phyloP scores from a whole-genome alignment of 2,888 invertebrate species.

The Macaria notata region DNA sequence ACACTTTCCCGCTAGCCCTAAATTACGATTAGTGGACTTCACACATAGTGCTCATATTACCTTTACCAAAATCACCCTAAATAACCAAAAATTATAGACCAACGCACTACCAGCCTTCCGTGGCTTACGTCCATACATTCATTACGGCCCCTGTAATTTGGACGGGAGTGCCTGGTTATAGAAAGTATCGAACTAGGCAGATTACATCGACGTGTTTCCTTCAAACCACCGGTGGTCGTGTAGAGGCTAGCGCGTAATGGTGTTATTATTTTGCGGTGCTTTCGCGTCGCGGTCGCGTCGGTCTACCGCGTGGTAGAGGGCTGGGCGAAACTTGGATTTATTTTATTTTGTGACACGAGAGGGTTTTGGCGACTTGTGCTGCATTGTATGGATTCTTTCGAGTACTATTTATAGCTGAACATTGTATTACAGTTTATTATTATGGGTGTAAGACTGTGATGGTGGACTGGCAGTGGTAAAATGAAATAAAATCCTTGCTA shows the following conservation, averaged over 20 bases:
- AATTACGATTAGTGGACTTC: slow-evolving; percentile 4
- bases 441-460: no score
- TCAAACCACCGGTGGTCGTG: slow-evolving; percentile 33
- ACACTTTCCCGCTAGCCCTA: neutral
- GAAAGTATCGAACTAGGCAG: slow-evolving; percentile 28
- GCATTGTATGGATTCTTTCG: slow-evolving; percentile 24
- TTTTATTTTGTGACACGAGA: slow-evolving; percentile 31
- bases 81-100: slow-evolving; percentile 20
- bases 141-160: slow-evolving; percentile 31
- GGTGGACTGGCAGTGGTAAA: no score
- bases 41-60: slow-evolving; percentile 15
- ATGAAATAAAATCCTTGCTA: no score
- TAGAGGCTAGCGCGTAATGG: slow-evolving; percentile 38
- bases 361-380: slow-evolving; percentile 31
- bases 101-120: slow-evolving; percentile 16
- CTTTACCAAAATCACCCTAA: slow-evolving; percentile 15
- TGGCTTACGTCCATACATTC: slow-evolving; percentile 26
- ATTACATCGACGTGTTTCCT: slow-evolving; percentile 40
- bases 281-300: slow-evolving; percentile 36
- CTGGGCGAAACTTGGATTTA: slow-evolving; percentile 29
- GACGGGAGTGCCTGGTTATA: slow-evolving; percentile 30
- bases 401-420: slow-evolving; percentile 1
- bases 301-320: slow-evolving; percentile 28
- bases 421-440: no score
- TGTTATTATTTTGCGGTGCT: slow-evolving; percentile 51